These are phyloP conservation scores for Zootermopsis nevadensis DNA, from an alignment of 2,888 invertebrate genomes.

Conservation along the genomic window DNA sequence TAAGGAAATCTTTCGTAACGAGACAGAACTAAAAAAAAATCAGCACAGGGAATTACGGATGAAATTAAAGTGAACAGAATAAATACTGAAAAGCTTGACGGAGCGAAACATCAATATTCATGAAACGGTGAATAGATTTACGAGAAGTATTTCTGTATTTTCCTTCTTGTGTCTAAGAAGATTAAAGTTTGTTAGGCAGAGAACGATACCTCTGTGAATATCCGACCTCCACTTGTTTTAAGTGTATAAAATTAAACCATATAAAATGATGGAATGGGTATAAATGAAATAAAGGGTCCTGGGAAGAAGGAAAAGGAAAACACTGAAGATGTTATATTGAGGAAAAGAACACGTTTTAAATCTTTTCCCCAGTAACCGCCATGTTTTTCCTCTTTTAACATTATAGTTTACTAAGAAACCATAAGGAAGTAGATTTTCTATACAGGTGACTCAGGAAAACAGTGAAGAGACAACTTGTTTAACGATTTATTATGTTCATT, in stretches of 20 bases:
- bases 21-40: background rate
- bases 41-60: background rate
- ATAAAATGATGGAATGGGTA: too few relatives aligned
- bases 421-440: background rate
- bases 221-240: too few relatives aligned
- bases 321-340: background rate
- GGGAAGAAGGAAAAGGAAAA: too few relatives aligned
- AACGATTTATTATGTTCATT: conserved; percentile 17
- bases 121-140: too few relatives aligned
- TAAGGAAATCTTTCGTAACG: background rate
- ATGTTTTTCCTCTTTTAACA: conserved; percentile 1
- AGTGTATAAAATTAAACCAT: too few relatives aligned
- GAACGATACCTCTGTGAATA: too few relatives aligned
- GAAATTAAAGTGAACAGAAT: background rate
- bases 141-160: too few relatives aligned
- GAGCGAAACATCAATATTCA: too few relatives aligned
- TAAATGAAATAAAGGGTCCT: too few relatives aligned
- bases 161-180: too few relatives aligned
- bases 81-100: background rate
- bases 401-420: background rate
- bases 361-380: background rate
- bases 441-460: background rate
- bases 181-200: too few relatives aligned
- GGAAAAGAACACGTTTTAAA: background rate
- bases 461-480: background rate